Evolutionary conservation across 1,140 invertebrate species (phyloP).

Genomic region (Arctopsyche grandis): DNA sequence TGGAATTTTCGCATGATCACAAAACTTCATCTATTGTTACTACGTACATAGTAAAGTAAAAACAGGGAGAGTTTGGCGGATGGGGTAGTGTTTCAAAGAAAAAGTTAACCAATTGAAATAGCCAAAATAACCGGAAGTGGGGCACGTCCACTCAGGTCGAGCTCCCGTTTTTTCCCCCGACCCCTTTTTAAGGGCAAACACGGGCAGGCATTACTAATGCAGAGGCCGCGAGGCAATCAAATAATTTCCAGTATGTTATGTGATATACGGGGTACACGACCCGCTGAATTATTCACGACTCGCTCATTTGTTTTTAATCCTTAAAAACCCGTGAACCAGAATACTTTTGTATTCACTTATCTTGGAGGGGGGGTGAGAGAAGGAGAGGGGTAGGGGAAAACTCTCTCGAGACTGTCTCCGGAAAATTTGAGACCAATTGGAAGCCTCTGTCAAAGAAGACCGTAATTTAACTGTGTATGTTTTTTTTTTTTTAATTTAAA

Average conservation of each 20-base stretch:
- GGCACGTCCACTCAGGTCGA: too few species aligned
- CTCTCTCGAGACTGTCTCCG: too few species aligned
- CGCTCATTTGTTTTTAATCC: conserved; percentile 36
- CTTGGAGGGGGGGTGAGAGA: background rate
- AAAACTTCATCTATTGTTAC: too few species aligned
- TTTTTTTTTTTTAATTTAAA: too few species aligned
- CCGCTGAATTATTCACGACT: conserved; percentile 34
- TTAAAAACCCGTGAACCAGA: conserved; percentile 11
- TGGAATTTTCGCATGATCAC: too few species aligned
- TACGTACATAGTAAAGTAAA: too few species aligned
- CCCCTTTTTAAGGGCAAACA: conserved; percentile 11
- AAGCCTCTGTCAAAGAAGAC: too few species aligned
- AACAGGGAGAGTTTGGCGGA: too few species aligned
- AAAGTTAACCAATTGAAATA: background rate
- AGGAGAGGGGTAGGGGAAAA: background rate
- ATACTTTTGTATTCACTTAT: conserved; percentile 6
- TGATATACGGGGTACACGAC: conserved; percentile 17
- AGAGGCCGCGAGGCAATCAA: conserved; percentile 19
- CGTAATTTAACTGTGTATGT: too few species aligned
- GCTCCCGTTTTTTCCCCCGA: background rate
- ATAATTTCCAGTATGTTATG: conserved; percentile 37
- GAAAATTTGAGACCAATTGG: too few species aligned
- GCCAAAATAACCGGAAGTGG: background rate
- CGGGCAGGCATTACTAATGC: conserved; percentile 22
- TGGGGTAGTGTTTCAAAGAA: too few species aligned